Conservation (phyloP, 2,888 invertebrate species). For the Aspidiotus rigidus region DNA sequence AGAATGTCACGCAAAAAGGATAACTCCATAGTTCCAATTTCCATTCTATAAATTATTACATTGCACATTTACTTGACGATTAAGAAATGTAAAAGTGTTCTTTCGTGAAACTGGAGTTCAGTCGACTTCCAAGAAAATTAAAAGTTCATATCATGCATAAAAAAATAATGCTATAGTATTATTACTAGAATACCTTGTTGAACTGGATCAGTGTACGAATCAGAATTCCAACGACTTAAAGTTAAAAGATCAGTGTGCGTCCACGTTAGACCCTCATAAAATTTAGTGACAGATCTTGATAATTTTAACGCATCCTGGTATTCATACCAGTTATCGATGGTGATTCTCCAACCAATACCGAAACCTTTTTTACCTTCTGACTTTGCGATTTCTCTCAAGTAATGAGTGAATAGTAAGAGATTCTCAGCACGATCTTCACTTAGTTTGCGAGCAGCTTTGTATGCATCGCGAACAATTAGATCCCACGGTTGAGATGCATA, state of each 20-base stretch:
- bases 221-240: slow-evolving; percentile 26
- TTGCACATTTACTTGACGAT: no score
- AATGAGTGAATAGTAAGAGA: slow-evolving; percentile 18
- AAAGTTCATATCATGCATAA: no score
- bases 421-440: slow-evolving; percentile 24
- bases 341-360: slow-evolving; percentile 27
- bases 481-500: background rate
- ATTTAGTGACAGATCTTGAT: slow-evolving; percentile 20
- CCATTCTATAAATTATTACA: background rate
- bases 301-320: slow-evolving; percentile 30
- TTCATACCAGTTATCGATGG: slow-evolving; percentile 33
- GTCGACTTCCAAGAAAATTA: no score
- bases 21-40: background rate
- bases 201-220: no score
- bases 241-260: slow-evolving; percentile 33
- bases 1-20: background rate
- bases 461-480: slow-evolving; percentile 13
- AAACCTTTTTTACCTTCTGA: slow-evolving; percentile 26
- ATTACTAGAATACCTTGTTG: no score
- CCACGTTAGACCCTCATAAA: slow-evolving; percentile 18
- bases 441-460: slow-evolving; percentile 24
- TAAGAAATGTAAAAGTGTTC: no score
- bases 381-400: slow-evolving; percentile 16
- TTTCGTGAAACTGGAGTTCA: no score
- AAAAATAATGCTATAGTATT: no score